Percentiles rank a stretch among this genome's conserved stretches.
phyloP scores from a whole-genome alignment of 1,140 invertebrate species.

The Microplitis demolitor region DNA sequence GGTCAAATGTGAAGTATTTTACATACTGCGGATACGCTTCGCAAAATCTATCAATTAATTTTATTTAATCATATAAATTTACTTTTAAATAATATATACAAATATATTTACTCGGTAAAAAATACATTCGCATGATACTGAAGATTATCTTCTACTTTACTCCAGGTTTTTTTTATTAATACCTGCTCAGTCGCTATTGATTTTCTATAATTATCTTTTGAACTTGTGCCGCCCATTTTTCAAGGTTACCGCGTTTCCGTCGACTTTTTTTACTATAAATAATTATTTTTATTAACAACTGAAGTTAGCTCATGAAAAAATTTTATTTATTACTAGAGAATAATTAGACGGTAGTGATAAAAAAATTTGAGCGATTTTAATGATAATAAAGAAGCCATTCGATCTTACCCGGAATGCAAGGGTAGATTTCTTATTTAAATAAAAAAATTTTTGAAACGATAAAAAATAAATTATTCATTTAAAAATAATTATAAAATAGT shows the following conservation, averaged over 20 bases:
- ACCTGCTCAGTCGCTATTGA: constrained; percentile 30
- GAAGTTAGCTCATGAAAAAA: background rate
- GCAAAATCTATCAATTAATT: constrained; percentile 36
- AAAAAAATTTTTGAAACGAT: too few relatives aligned
- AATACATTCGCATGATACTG: constrained; percentile 36
- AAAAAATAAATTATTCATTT: too few relatives aligned
- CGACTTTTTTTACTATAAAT: too few relatives aligned
- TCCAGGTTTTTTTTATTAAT: constrained; percentile 36
- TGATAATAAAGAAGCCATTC: too few relatives aligned
- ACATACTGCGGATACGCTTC: constrained; percentile 37
- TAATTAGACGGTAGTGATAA: background rate
- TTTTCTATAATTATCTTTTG: constrained; percentile 17
- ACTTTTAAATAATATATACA: background rate
- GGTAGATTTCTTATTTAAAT: too few relatives aligned
- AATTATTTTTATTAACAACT: too few relatives aligned
- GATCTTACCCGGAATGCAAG: too few relatives aligned
- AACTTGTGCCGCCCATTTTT: constrained; percentile 10
- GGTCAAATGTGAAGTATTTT: constrained; percentile 39
- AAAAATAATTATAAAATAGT: too few relatives aligned
- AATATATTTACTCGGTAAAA: constrained; percentile 1
- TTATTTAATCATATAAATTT: background rate
- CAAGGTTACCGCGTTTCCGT: background rate
- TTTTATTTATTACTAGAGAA: background rate
- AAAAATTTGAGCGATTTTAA: background rate
- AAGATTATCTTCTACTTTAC: constrained; percentile 38